Evolutionary conservation across 2,113 vertebrate genomes (phyloP).

Genomic region (Zosterops lateralis): DNA sequence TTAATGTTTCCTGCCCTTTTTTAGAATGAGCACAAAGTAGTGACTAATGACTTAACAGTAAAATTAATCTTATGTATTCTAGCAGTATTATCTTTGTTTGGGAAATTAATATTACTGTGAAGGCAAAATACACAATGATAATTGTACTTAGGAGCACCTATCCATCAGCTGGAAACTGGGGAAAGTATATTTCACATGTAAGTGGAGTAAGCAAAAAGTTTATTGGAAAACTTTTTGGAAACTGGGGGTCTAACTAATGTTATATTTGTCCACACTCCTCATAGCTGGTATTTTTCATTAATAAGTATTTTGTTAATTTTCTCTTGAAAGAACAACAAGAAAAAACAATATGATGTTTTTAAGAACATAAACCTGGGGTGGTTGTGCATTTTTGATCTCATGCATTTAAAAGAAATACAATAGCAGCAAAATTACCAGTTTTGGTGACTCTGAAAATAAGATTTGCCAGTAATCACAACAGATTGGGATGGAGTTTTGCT

Average conservation of each 20-base stretch:
- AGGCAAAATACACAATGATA: conserved; percentile 12
- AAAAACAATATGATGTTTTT: conserved; percentile 22
- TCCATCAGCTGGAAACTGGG: conserved; percentile 17
- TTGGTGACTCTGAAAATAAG: conserved; percentile 34
- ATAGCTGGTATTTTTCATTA: background rate
- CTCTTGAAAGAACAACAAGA: conserved; percentile 22
- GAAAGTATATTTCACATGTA: background rate
- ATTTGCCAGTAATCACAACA: background rate
- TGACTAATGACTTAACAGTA: conserved; percentile 57
- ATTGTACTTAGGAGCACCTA: conserved; percentile 35
- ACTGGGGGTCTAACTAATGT: background rate
- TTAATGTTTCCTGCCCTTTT: conserved; percentile 46
- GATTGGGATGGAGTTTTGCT: background rate
- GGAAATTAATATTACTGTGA: conserved; percentile 28
- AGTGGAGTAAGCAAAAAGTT: background rate
- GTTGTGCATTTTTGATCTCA: conserved; percentile 36
- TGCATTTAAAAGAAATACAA: background rate
- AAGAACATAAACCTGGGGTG: conserved; percentile 9
- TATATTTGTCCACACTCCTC: conserved; percentile 21
- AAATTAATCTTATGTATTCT: conserved; percentile 41
- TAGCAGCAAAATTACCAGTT: background rate
- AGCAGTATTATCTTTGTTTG: conserved; percentile 33
- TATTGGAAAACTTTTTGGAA: conserved; percentile 47
- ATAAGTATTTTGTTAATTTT: conserved; percentile 40
- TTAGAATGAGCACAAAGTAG: conserved; percentile 39